These are phyloP conservation scores for Lophura nycthemera DNA, from an alignment of 2,113 vertebrate species.

Conservation along the genomic window DNA sequence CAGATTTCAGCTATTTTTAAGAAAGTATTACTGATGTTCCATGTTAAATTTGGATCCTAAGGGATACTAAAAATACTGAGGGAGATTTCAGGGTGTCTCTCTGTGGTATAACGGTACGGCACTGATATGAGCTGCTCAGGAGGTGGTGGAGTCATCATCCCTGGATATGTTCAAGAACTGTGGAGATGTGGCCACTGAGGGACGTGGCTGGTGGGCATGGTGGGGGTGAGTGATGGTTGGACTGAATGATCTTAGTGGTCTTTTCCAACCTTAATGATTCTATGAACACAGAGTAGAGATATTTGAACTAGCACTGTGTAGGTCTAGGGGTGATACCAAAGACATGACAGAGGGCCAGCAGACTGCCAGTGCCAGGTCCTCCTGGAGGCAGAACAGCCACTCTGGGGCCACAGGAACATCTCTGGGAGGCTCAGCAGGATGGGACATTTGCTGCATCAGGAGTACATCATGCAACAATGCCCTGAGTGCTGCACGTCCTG, in stretches of 20 bases:
- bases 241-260: too few relatives aligned
- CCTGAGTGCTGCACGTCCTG: rapidly evolving
- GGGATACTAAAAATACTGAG: background rate
- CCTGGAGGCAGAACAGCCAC: background rate
- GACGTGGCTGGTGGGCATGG: too few relatives aligned
- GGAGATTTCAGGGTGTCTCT: background rate
- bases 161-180: too few relatives aligned
- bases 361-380: rapidly evolving
- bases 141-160: too few relatives aligned
- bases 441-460: rapidly evolving
- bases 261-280: too few relatives aligned
- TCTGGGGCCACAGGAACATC: too few relatives aligned
- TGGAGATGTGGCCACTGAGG: too few relatives aligned
- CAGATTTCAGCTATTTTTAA: slow-evolving; percentile 80
- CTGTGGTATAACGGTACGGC: too few relatives aligned
- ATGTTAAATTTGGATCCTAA: slow-evolving; percentile 62
- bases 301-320: background rate
- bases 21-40: slow-evolving; percentile 81
- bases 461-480: background rate
- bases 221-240: too few relatives aligned
- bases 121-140: too few relatives aligned
- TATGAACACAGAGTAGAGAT: background rate
- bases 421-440: rapidly evolving
- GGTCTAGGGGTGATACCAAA: background rate
- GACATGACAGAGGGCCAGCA: background rate